A percentile compares a stretch with the other conserved stretches of the same genome.
Evolutionary conservation across 2,797 vertebrate genomes (phyloP).

Genomic region (Parambassis ranga): DNA sequence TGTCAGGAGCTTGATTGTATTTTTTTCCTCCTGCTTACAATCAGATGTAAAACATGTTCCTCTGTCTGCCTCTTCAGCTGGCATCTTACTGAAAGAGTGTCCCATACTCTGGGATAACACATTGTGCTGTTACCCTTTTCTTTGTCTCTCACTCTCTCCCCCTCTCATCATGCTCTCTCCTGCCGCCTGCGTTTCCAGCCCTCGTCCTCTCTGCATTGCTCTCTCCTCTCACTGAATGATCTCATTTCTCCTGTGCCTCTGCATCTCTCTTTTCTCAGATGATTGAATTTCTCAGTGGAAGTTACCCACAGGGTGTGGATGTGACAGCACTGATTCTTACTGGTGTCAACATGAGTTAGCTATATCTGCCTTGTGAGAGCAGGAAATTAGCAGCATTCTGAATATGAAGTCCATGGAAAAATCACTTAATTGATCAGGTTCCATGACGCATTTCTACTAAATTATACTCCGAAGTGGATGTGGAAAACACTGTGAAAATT

Average conservation of each 20-base stretch:
- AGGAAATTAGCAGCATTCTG: constrained; percentile 37
- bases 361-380: constrained; percentile 28
- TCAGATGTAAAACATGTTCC: neutral
- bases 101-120: neutral
- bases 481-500: neutral
- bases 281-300: constrained; percentile 53
- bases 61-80: constrained; percentile 1
- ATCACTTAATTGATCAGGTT: constrained; percentile 1
- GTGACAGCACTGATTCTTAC: constrained; percentile 42
- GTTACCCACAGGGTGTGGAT: constrained; percentile 43
- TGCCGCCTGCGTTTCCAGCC: constrained; percentile 29
- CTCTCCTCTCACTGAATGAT: constrained; percentile 43
- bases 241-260: constrained; percentile 44
- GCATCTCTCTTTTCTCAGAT: constrained; percentile 27
- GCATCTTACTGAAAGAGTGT: neutral
- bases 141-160: neutral
- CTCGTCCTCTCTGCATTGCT: constrained; percentile 24
- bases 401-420: constrained; percentile 27
- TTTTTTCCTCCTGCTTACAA: no score
- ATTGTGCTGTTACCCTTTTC: constrained; percentile 20
- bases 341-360: constrained; percentile 38
- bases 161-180: constrained; percentile 28
- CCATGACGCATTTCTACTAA: neutral
- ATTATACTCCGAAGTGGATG: no score
- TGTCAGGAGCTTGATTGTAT: no score